Evolutionary conservation across 2,888 invertebrate species (phyloP).

Genomic region (Exephanes ischioxanthus): DNA sequence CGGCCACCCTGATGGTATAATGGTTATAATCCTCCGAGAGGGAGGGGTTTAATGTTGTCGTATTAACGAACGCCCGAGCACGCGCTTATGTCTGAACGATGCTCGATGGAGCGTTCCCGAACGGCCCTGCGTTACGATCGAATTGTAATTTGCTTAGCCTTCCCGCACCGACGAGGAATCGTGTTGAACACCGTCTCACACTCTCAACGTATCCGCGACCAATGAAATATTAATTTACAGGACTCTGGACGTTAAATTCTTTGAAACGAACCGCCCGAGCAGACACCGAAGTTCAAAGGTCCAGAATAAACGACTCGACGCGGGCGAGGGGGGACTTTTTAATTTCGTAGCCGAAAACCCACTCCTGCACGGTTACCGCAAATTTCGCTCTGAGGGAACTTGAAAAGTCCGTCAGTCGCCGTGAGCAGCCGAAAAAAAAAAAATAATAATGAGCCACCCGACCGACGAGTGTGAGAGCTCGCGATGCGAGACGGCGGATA

Average conservation of each 20-base stretch:
- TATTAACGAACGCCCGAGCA: constrained; percentile 69
- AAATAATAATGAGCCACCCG: neutral
- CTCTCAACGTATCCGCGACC: neutral
- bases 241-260: neutral
- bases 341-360: neutral
- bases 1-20: neutral
- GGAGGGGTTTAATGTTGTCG: constrained; percentile 68
- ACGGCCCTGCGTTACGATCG: neutral
- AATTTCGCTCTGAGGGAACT: neutral
- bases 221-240: neutral
- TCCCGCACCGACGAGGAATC: neutral
- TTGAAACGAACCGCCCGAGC: neutral
- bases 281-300: neutral
- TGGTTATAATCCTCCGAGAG: neutral
- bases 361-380: neutral
- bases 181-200: neutral
- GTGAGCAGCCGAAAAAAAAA: neutral
- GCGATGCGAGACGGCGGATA: neutral
- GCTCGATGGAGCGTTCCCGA: neutral
- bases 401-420: constrained; percentile 1
- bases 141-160: neutral
- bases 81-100: neutral
- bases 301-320: neutral
- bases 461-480: neutral
- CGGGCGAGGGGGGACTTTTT: neutral